phyloP scores from a whole-genome alignment of 2,113 vertebrate species.

The Chaenogobius annularis region DNA sequence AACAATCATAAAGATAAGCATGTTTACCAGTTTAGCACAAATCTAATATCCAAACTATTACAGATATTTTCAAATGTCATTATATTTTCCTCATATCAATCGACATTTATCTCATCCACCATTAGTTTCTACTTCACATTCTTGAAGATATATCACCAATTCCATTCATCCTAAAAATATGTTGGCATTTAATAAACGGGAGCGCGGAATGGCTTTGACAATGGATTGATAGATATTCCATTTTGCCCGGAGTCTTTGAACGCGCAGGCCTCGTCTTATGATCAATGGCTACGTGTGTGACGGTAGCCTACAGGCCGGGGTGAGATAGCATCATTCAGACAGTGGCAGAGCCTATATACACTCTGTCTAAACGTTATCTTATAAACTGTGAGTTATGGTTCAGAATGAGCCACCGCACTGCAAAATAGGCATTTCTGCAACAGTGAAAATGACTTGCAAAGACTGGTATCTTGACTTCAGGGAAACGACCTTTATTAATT shows the following conservation, averaged over 20 bases:
- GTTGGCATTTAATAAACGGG: slow-evolving; percentile 31
- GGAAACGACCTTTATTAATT: no score
- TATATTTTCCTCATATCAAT: neutral
- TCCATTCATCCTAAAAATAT: slow-evolving; percentile 13
- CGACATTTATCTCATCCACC: neutral
- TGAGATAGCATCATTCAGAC: slow-evolving; percentile 3
- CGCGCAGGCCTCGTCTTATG: slow-evolving; percentile 18
- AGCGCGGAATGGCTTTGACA: slow-evolving; percentile 18
- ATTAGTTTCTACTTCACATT: neutral
- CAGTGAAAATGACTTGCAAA: no score
- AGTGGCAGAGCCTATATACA: slow-evolving; percentile 5
- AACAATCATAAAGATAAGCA: neutral
- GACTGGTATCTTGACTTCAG: no score
- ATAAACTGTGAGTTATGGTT: neutral
- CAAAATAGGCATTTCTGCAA: neutral
- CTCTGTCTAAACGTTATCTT: neutral
- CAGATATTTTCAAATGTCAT: neutral
- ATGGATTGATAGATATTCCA: slow-evolving; percentile 30
- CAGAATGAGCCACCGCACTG: neutral
- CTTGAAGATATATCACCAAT: slow-evolving; percentile 10
- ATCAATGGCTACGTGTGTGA: neutral
- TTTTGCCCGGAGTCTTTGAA: slow-evolving; percentile 34
- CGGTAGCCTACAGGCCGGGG: slow-evolving; percentile 15
- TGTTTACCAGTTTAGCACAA: neutral
- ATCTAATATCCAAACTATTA: neutral